phyloP scores from a whole-genome alignment of 2,888 invertebrate genomes.

The Piscicola geometra region DNA sequence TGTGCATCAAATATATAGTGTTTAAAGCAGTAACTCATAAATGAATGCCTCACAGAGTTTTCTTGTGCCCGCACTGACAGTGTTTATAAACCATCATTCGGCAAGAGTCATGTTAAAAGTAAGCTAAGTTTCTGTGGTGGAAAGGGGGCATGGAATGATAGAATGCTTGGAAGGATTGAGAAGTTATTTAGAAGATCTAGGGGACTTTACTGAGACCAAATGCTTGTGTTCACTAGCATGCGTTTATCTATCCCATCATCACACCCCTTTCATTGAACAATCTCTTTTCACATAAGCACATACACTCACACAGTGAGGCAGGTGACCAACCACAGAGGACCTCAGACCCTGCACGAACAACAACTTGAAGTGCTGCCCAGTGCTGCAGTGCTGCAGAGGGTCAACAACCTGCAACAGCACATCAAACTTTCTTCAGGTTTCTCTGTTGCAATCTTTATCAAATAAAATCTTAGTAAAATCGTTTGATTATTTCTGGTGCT shows the following conservation, averaged over 20 bases:
- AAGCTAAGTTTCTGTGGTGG: too few species aligned
- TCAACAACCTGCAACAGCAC: not conserved
- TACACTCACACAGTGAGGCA: not conserved
- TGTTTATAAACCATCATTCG: constrained; percentile 23
- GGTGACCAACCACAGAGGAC: not conserved
- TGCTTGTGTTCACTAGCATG: too few species aligned
- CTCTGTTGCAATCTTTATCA: too few species aligned
- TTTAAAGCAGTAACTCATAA: too few species aligned
- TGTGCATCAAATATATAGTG: too few species aligned
- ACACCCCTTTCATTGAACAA: not conserved
- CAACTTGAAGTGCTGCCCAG: not conserved
- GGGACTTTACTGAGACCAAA: too few species aligned
- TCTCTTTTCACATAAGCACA: too few species aligned
- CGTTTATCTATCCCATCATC: not conserved
- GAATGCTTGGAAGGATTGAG: too few species aligned
- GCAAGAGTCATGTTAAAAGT: constrained; percentile 25
- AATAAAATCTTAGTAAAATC: too few species aligned
- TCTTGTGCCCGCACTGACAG: constrained; percentile 24
- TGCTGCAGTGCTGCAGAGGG: constrained; percentile 3
- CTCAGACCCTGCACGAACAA: not conserved
- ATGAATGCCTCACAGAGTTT: not conserved
- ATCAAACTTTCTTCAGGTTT: constrained; percentile 22
- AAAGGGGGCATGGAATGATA: too few species aligned
- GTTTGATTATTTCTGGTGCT: too few species aligned
- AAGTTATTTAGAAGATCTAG: too few species aligned